Evolutionary conservation across 2,797 vertebrate genomes (phyloP), one percentile per base, ranked within the genome.

Genomic region (Acipenser transmontanus): DNA sequence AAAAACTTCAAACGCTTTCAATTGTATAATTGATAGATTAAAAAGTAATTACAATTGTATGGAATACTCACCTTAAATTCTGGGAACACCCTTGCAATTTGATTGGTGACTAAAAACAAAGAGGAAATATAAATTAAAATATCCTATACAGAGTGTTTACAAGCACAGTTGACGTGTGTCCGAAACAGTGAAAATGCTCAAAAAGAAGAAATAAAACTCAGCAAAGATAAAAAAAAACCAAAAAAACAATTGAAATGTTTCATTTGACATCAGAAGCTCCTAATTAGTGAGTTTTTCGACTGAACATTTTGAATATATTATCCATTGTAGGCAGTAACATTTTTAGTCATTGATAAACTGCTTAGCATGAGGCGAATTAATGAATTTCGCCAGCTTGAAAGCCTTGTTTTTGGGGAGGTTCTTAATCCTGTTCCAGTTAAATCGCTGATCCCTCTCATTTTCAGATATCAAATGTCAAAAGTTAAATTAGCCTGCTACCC

Each of bases 401-500:
- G 74, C 68, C 77, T 68, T 69, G 68, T 74, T 74, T 71, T 76
- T 77, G 72, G 72, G 72, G 61, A 63, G 72, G 75, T 77, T 78
- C 77, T 85, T 90, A 89, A 90, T 90, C 87, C 87, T 84, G 85
- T 89, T 89, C 85, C 85, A 86, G 88, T 83, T 91, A 89, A 88
- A 91, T 78, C 85, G 87, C 83, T 89, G 89, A 91, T 91, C 89
- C 89, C 85, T 84, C 84, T 88, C 60, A 81, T 85, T 90, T 85
- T 86, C 80, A 85, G 86, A 91, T 85, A 91, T 92, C 86, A 89
- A 89, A 91, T 92, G 86, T 90, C 83, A 82, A 85, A 85, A 89
- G 85, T 87, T 89, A 87, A 94, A 83, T 82, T 84, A 93, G 88
- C 84, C 89, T 89, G 89, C 90, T 91, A 88, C 85, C 88, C 88